Evolutionary conservation across 2,888 invertebrate genomes (phyloP).

Genomic region (Drosophila tripunctata): DNA sequence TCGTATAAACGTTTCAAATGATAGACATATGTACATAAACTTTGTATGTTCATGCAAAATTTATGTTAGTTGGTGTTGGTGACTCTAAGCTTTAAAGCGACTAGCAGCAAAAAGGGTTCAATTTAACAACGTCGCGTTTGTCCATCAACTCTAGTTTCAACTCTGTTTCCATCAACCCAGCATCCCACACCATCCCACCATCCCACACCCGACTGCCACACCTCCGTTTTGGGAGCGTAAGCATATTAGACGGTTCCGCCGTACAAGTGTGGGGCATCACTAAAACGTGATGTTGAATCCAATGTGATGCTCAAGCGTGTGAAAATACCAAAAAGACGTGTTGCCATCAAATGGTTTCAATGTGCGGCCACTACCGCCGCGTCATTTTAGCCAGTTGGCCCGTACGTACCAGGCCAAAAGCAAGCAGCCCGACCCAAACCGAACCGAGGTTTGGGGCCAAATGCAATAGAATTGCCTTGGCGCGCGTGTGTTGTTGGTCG

Average conservation of each 20-base stretch:
- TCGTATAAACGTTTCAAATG: background rate
- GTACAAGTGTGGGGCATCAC: conserved; percentile 52
- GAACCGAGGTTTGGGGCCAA: background rate
- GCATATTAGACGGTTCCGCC: conserved; percentile 69
- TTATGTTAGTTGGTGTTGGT: conserved; percentile 7
- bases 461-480: conserved; percentile 24
- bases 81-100: conserved; percentile 26
- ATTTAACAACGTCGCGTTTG: conserved; percentile 38
- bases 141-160: conserved; percentile 15
- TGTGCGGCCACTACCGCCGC: conserved; percentile 51
- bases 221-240: conserved; percentile 42
- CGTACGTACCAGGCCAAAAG: too few relatives aligned
- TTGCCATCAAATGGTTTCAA: conserved; percentile 75
- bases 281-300: conserved; percentile 84
- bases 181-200: background rate
- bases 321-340: conserved; percentile 84
- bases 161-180: background rate
- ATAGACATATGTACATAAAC: background rate
- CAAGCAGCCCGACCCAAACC: background rate
- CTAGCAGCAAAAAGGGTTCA: conserved; percentile 66
- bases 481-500: conserved; percentile 67
- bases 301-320: conserved; percentile 84
- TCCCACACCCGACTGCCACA: background rate
- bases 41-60: background rate
- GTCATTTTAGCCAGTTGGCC: conserved; percentile 45